Evolutionary conservation across 2,797 vertebrate species (phyloP).

Genomic region (Sebastolobus alascanus): DNA sequence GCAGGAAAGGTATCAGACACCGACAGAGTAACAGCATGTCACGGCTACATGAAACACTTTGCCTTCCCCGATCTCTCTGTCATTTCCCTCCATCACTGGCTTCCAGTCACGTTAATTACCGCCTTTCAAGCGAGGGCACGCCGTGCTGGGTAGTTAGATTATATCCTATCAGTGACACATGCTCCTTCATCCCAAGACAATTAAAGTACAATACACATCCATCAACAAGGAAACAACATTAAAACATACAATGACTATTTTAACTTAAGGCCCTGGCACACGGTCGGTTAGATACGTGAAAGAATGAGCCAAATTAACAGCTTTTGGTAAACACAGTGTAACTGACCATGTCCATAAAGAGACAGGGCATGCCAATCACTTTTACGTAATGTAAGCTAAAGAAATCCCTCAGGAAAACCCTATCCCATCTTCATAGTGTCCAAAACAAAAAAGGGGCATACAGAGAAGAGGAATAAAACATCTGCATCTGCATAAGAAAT

Average conservation of each 20-base stretch:
- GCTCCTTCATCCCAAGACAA: slow-evolving; percentile 20
- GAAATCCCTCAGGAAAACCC: not conserved
- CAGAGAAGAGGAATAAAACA: slow-evolving; percentile 17
- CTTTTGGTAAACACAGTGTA: not conserved
- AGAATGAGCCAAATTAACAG: not conserved
- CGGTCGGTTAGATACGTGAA: no score
- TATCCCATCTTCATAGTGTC: not conserved
- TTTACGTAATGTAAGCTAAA: not conserved
- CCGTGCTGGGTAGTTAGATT: slow-evolving; percentile 21
- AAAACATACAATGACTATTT: no score
- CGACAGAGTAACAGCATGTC: slow-evolving; percentile 19
- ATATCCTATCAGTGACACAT: slow-evolving; percentile 37
- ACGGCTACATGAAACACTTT: slow-evolving; percentile 25
- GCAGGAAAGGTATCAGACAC: slow-evolving; percentile 19
- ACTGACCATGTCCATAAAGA: not conserved
- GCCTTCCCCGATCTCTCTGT: slow-evolving; percentile 10
- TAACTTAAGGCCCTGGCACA: no score
- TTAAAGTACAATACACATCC: slow-evolving; percentile 13
- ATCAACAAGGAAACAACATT: slow-evolving; percentile 1
- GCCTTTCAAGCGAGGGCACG: slow-evolving; percentile 16
- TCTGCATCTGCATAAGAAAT: not conserved
- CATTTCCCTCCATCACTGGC: slow-evolving; percentile 23
- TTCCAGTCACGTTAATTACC: slow-evolving; percentile 53
- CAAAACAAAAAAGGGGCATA: not conserved
- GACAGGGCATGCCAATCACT: not conserved